Conservation (phyloP, 92 coral and sea anemone species). For the Zoanthus solanderi region DNA sequence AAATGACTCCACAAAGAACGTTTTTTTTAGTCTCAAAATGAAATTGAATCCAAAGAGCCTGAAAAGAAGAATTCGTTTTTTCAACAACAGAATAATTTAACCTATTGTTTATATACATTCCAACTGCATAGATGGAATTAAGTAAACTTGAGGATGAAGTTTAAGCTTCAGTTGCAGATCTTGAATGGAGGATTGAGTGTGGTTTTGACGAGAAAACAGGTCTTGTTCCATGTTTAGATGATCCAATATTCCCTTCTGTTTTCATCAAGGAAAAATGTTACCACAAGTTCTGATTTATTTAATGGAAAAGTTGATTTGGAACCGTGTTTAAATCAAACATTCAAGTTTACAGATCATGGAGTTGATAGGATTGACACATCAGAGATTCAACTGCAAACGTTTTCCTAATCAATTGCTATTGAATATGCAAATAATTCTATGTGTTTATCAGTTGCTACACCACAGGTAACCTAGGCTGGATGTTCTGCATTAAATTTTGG, state of each 20-base stretch:
- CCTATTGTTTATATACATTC: slow-evolving; percentile 17
- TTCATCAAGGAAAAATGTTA: background rate
- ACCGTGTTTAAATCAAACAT: background rate
- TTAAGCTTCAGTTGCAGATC: background rate
- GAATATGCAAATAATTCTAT: background rate
- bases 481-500: background rate
- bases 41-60: slow-evolving; percentile 31
- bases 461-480: background rate
- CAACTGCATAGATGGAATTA: background rate
- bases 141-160: no score
- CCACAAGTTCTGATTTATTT: background rate
- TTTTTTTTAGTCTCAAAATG: slow-evolving; percentile 21
- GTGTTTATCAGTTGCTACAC: background rate
- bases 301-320: background rate
- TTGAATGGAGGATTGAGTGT: background rate
- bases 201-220: background rate
- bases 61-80: slow-evolving; percentile 26
- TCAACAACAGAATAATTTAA: slow-evolving; percentile 24
- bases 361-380: background rate
- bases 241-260: no score
- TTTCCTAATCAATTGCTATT: background rate
- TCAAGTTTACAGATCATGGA: background rate
- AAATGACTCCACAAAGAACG: slow-evolving; percentile 28
- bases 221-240: background rate
- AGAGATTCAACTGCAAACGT: background rate